Percentiles rank a stretch among this genome's conserved stretches.
Evolutionary conservation across 2,888 invertebrate genomes (phyloP).

Genomic region (Caenorhabditis macrosperma): DNA sequence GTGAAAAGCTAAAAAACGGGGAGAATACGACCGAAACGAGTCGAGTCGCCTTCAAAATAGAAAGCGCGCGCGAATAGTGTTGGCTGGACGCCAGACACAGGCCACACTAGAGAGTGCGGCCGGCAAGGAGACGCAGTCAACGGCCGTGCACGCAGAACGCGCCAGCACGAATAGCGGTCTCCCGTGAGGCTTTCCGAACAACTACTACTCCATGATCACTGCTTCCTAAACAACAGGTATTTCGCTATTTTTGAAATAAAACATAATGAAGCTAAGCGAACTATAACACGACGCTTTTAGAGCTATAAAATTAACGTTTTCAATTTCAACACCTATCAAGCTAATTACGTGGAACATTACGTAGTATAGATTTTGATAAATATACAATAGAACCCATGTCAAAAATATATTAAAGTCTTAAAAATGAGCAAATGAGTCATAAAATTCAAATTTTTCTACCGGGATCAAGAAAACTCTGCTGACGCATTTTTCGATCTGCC

Average conservation of each 20-base stretch:
- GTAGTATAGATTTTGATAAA: no score
- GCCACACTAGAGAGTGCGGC: slow-evolving; percentile 7
- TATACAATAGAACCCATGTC: no score
- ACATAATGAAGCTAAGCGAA: neutral
- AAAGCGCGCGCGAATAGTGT: slow-evolving; percentile 61
- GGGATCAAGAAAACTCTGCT: neutral
- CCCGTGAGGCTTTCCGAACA: neutral
- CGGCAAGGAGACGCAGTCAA: slow-evolving; percentile 25
- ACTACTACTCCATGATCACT: neutral
- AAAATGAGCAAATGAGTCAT: neutral
- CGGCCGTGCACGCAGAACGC: slow-evolving; percentile 44
- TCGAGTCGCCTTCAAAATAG: slow-evolving; percentile 39
- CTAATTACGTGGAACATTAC: no score
- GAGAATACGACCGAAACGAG: slow-evolving; percentile 17
- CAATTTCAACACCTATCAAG: no score
- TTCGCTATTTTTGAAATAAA: neutral
- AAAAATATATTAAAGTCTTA: no score
- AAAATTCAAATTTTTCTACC: slow-evolving; percentile 18
- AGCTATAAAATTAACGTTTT: no score
- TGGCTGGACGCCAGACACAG: slow-evolving; percentile 58
- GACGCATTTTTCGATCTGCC: slow-evolving; percentile 16
- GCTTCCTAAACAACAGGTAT: neutral
- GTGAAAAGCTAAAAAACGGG: slow-evolving; percentile 10
- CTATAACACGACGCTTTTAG: no score
- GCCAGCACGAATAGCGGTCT: slow-evolving; percentile 24